Evolutionary conservation across 2,113 vertebrate genomes (phyloP), one percentile per base, ranked within the genome.

Genomic region (Meriones unguiculatus): DNA sequence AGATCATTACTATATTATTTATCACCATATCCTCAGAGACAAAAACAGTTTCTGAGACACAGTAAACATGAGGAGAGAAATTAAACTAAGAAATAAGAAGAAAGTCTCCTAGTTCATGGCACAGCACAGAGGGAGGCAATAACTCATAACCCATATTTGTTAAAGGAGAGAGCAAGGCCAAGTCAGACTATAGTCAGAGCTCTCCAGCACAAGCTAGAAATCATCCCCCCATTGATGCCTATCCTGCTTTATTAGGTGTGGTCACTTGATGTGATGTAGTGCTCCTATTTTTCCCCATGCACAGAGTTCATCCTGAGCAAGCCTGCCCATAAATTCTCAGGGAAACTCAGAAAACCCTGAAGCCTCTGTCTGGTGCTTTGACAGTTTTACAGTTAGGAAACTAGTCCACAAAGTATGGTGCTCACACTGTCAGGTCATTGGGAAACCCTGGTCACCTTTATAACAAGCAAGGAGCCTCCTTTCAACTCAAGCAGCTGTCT

Each of bases 31-130:
- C 3, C 24, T 18, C 7, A 54, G 25, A 32, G 38, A 14, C 8
- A 81, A 95, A 94, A 78, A 84, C 30, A 78, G 17, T 87, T 96
- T 6, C 18, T 80, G 52, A 30, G 15, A 50, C 28, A 69, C 70
- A 75, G 18, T 70, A 94, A 95, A 81, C 3, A 32, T 12, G 11
- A 78, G 89, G 52, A 69, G 22, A 52, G 46, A 2, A 28, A 77
- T 54, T 9, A 57, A 95, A 54, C 14, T 62, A 15, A 62, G 35
- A 86, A 91, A 64, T 57, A 32, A 11, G 22, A 76, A 75, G 9
- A 12, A 91, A 91, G 25, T 59, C 20, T 1, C 2, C 28, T 88
- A 91, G 59, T 24, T 93, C 24, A 81, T 57, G 64, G 41, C 11
- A 77, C 25, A 77, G 50, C 18, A 50, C 4, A 15, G 11, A 73